Evolutionary conservation across 2,888 invertebrate species (phyloP), one percentile per base, ranked within the genome.

Genomic region (Andrena fulva): DNA sequence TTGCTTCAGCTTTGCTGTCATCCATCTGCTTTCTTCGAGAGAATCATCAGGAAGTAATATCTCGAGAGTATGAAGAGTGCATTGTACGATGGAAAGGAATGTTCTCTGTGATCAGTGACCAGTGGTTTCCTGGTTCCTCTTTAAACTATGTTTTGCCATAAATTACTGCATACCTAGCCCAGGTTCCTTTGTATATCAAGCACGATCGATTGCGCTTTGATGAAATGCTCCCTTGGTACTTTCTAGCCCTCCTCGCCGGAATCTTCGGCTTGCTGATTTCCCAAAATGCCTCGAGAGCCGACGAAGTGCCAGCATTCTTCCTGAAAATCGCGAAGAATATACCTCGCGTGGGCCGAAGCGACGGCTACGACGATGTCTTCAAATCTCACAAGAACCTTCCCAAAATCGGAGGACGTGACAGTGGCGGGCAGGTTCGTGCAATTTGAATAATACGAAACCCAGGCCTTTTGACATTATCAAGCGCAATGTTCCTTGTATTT

Each of bases 251-350:
- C 10, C 50, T 84, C 10, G 5, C 70, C 3, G 77, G 72, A 20
- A 24, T 73, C 3, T 3, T 81, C 31, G 31, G 67, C 2, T 27
- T 81, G 29, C 24, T 82, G 8, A 20, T 85, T 7, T 77, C 59
- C 2, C 48, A 77, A 20, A 67, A 81, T 24, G 35, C 10, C 0
- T 60, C 72, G 12, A 33, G 71, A 68, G 91, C 91, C 0, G 92
- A 93, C 60, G 92, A 92, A 69, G 89, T 91, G 4, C 93, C 93
- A 0, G 91, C 92, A 0, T 93, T 93, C 74, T 93, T 93, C 52
- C 70, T 93, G 2, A 93, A 93, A 86, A 92, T 93, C 35, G 93
- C 92, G 0, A 94, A 94, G 80, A 92, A 89, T 20, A 89, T 93
- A 29, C 93, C 92, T 1, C 83, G 92, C 12, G 88, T 93, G 0